Evolutionary conservation across 2,113 vertebrate species (phyloP), one percentile per base, ranked within the genome.

Genomic region (Bettongia penicillata): DNA sequence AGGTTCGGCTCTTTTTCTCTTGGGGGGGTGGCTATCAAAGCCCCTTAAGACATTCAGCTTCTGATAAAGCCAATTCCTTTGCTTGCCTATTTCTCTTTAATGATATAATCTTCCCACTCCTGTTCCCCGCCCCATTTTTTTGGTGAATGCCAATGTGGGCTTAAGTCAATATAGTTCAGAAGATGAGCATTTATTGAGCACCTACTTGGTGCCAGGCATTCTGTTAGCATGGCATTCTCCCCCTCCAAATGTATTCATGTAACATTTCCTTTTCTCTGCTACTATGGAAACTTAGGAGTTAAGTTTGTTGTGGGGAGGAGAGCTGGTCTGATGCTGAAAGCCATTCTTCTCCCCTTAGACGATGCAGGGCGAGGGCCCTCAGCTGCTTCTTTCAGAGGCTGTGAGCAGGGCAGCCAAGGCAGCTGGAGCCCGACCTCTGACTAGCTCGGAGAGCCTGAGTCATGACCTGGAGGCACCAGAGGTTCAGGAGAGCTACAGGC

Each of bases 361-460:
- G 0, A 99, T 99, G 93, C 99, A 99, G 97, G 98, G 99, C 4
- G 98, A 99, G 22, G 99, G 99, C 24, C 99, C 99, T 89, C 99
- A 99, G 97, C 98, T 99, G 95, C 99, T 99, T 8, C 99, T 99
- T 90, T 99, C 99, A 1, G 99, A 99, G 52, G 99, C 99, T 0
- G 99, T 99, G 97, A 99, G 97, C 96, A 99, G 99, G 95, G 99
- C 99, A 12, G 99, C 99, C 94, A 99, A 98, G 97, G 98, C 98
- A 22, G 99, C 98, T 0, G 99, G 99, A 9, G 99, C 98, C 94
- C 98, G 98, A 95, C 99, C 99, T 91, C 97, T 99, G 96, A 99
- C 99, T 8, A 98, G 99, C 91, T 91, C 98, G 2, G 99, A 99
- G 96, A 99, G 98, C 95, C 97, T 99, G 93, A 99, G 98, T 98